A percentile compares a stretch with the other conserved stretches of the same genome.
These are phyloP conservation scores for Tanaodytes sp. DNA, from an alignment of 2,888 invertebrate species.

Conservation along the genomic window DNA sequence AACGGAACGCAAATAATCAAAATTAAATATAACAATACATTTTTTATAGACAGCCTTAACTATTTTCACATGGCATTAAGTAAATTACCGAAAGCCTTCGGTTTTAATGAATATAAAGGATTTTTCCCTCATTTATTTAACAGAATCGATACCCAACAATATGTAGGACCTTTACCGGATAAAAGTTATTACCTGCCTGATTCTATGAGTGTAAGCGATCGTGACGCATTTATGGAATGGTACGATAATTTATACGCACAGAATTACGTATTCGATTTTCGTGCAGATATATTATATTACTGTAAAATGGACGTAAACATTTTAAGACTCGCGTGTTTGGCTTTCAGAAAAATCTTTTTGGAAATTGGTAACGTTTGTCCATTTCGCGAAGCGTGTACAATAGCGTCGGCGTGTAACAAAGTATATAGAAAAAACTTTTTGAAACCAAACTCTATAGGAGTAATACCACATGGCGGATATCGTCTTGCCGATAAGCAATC, in stretches of 20 bases:
- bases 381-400: constrained; percentile 50
- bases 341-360: constrained; percentile 52
- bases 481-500: constrained; percentile 4
- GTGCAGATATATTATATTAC: constrained; percentile 52
- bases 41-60: constrained; percentile 19
- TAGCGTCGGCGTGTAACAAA: constrained; percentile 44
- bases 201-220: constrained; percentile 29
- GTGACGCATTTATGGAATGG: constrained; percentile 41
- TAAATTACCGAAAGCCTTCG: constrained; percentile 59
- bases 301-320: constrained; percentile 55
- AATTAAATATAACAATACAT: too few relatives aligned
- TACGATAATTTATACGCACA: not conserved
- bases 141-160: constrained; percentile 48
- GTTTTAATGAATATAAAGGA: constrained; percentile 47
- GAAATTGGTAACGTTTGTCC: constrained; percentile 48
- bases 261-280: constrained; percentile 47
- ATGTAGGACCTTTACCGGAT: constrained; percentile 47
- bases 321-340: constrained; percentile 49
- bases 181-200: constrained; percentile 14
- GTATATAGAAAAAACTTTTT: not conserved
- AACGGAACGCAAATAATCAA: constrained; percentile 53
- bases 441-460: not conserved
- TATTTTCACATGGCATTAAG: constrained; percentile 60
- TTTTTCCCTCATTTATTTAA: constrained; percentile 58
- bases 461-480: not conserved